Evolutionary conservation across 2,113 vertebrate genomes (phyloP).

Genomic region (Lethenteron reissneri): DNA sequence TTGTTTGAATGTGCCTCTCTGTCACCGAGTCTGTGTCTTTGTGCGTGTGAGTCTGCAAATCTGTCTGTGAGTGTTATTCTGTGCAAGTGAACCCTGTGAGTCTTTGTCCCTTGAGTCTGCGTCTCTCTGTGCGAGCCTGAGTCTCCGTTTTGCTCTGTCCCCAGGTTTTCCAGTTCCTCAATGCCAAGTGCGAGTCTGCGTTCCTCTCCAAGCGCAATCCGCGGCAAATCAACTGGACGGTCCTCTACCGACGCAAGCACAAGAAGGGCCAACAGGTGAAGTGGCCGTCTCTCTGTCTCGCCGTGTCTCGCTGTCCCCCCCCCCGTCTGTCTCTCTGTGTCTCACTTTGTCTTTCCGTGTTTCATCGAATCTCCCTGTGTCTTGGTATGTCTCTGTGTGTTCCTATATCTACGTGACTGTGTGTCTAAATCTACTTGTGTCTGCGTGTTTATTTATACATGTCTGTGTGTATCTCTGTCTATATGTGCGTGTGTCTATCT

Average conservation of each 20-base stretch:
- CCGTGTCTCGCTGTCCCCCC: no score
- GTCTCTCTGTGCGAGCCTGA: not conserved
- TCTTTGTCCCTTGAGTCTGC: no score
- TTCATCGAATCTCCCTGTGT: no score
- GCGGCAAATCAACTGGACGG: constrained; percentile 95
- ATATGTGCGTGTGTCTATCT: no score
- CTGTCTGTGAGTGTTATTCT: no score
- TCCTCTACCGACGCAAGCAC: constrained; percentile 88
- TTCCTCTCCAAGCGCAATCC: constrained; percentile 96
- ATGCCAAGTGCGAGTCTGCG: constrained; percentile 85
- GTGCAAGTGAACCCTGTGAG: no score
- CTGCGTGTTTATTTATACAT: not conserved
- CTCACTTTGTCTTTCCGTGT: not conserved
- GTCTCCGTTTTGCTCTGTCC: not conserved
- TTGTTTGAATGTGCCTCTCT: no score
- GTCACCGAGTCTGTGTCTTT: no score
- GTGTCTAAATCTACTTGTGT: not conserved
- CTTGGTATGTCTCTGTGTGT: no score
- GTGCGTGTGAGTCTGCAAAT: no score
- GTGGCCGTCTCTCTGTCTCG: not conserved
- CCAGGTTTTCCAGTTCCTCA: constrained; percentile 92
- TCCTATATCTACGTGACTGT: not conserved
- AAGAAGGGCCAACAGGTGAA: constrained; percentile 97
- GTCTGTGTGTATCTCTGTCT: no score
- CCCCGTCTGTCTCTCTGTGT: not conserved